These are phyloP conservation scores for Vulpes ferrilata DNA, from an alignment of 2,113 vertebrate genomes.

Conservation along the genomic window DNA sequence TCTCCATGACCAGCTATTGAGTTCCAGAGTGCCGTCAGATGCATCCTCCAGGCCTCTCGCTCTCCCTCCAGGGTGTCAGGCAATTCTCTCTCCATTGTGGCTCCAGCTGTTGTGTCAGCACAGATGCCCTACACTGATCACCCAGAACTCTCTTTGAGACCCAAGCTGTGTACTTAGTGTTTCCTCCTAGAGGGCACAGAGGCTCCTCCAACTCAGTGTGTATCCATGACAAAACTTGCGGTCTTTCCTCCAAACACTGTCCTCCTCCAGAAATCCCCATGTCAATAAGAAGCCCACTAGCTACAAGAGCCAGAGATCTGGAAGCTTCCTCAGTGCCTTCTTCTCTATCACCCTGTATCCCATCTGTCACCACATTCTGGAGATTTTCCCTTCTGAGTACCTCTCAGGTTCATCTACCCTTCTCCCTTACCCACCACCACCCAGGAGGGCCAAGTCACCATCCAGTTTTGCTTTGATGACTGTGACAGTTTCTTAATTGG, in stretches of 20 bases:
- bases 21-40: neutral
- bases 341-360: neutral
- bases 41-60: neutral
- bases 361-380: neutral
- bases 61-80: neutral
- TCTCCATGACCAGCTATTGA: neutral
- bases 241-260: neutral
- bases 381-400: neutral
- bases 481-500: neutral
- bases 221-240: neutral
- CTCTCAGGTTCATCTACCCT: neutral
- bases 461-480: neutral
- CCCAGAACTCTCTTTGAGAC: neutral
- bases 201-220: neutral
- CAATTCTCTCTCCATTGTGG: neutral
- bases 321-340: neutral
- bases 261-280: neutral
- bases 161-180: neutral
- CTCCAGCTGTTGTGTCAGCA: neutral
- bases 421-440: neutral
- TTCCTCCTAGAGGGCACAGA: neutral
- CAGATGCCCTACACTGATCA: neutral
- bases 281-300: neutral
- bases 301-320: neutral
- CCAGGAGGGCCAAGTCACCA: neutral